These are phyloP conservation scores for Rhagoletis pomonella DNA, from an alignment of 1,140 invertebrate genomes.

Conservation along the genomic window DNA sequence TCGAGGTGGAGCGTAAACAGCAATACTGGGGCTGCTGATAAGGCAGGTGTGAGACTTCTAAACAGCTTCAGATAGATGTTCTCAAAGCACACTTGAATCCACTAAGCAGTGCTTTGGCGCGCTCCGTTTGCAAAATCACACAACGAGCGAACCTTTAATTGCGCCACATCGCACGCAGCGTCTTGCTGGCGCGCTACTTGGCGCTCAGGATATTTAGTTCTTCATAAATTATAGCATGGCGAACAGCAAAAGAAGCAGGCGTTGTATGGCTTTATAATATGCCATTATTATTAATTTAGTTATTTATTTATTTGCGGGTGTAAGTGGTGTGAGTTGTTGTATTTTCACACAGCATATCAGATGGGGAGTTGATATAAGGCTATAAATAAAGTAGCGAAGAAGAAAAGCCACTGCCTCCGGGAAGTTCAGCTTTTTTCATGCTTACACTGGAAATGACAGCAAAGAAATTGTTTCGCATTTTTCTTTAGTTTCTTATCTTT, in stretches of 20 bases:
- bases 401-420: too few relatives aligned
- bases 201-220: slow-evolving; percentile 69
- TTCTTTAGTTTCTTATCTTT: neutral
- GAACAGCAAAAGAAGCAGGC: slow-evolving; percentile 59
- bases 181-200: slow-evolving; percentile 61
- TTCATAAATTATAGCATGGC: slow-evolving; percentile 73
- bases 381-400: too few relatives aligned
- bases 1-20: neutral
- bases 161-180: slow-evolving; percentile 47
- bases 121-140: neutral
- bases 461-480: neutral
- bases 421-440: too few relatives aligned
- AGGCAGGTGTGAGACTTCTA: neutral
- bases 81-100: neutral
- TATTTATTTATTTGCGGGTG: slow-evolving; percentile 27
- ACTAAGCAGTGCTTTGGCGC: too few relatives aligned
- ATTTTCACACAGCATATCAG: neutral
- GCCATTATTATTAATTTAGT: slow-evolving; percentile 49
- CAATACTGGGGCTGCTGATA: neutral
- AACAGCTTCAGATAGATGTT: neutral
- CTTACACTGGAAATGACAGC: neutral
- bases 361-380: too few relatives aligned
- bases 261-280: slow-evolving; percentile 38
- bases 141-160: neutral
- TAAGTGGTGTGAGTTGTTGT: neutral